These are phyloP conservation scores for Megalops atlanticus DNA, from an alignment of 2,113 vertebrate genomes.

Conservation along the genomic window DNA sequence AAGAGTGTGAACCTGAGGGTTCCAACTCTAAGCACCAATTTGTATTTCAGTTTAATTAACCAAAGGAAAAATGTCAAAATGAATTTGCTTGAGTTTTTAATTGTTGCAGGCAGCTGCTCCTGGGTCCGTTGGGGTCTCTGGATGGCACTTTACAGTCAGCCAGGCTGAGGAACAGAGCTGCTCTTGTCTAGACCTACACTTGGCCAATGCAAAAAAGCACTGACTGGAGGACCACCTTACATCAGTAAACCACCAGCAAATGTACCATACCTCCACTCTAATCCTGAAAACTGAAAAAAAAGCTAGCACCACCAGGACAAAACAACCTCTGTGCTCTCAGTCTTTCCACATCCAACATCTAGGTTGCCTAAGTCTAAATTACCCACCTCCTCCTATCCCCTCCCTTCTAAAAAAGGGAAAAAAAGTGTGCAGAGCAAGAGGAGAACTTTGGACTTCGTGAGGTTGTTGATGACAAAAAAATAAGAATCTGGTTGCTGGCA, in stretches of 20 bases:
- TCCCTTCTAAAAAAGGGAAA: not conserved
- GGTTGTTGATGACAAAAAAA: not conserved
- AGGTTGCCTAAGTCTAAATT: not conserved
- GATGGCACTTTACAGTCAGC: conserved; percentile 2
- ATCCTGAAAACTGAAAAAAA: too few relatives aligned
- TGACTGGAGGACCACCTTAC: too few relatives aligned
- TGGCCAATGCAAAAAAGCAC: not conserved
- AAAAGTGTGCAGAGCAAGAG: not conserved
- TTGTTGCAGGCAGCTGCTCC: conserved; percentile 22
- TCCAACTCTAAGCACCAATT: too few relatives aligned
- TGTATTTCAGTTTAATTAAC: too few relatives aligned
- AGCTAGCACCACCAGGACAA: too few relatives aligned
- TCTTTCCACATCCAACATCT: too few relatives aligned
- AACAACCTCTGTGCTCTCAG: too few relatives aligned
- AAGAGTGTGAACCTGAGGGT: not conserved
- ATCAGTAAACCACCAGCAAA: too few relatives aligned
- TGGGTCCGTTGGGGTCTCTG: not conserved
- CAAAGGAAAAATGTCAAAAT: conserved; percentile 23
- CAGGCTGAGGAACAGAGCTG: not conserved
- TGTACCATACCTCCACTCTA: too few relatives aligned
- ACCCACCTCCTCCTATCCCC: too few relatives aligned
- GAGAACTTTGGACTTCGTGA: not conserved
- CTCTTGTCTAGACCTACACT: not conserved
- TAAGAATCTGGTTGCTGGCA: not conserved
- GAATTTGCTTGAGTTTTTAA: conserved; percentile 29